Percentiles rank a stretch among this genome's conserved stretches.
phyloP scores from a whole-genome alignment of 2,113 vertebrate genomes.

The Rhinogobius similis region DNA sequence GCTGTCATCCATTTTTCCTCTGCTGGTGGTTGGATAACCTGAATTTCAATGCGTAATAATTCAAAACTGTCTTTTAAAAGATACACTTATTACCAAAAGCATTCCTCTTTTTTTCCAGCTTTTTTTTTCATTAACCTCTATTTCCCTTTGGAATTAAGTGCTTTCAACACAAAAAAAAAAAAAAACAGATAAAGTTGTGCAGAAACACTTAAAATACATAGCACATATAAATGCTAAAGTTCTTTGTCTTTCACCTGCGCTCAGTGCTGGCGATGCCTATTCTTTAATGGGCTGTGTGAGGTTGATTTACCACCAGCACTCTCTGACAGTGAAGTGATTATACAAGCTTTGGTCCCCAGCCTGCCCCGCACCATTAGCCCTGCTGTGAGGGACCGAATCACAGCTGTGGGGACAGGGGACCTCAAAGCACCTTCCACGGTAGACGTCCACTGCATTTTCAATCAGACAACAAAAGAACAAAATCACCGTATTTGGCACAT shows the following conservation, averaged over 20 bases:
- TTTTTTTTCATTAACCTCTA: too few relatives aligned
- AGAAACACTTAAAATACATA: not conserved
- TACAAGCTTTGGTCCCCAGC: slow-evolving; percentile 49
- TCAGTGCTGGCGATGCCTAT: slow-evolving; percentile 35
- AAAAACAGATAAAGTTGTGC: not conserved
- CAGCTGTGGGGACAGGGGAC: slow-evolving; percentile 7
- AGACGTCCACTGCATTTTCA: not conserved
- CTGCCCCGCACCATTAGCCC: slow-evolving; percentile 55
- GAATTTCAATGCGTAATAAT: too few relatives aligned
- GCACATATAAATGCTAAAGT: not conserved
- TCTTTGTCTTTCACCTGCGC: not conserved
- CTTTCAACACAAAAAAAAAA: too few relatives aligned
- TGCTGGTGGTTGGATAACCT: too few relatives aligned
- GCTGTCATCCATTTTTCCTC: too few relatives aligned
- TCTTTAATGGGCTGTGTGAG: slow-evolving; percentile 74
- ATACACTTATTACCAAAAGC: too few relatives aligned
- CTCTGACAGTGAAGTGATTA: slow-evolving; percentile 66
- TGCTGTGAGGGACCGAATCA: slow-evolving; percentile 32
- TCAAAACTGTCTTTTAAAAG: too few relatives aligned
- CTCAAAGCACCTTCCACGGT: not conserved
- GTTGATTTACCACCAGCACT: slow-evolving; percentile 70
- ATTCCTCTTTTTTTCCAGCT: too few relatives aligned
- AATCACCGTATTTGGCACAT: not conserved
- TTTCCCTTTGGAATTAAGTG: too few relatives aligned
- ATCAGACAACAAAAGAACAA: not conserved